Evolutionary conservation across 1,140 invertebrate genomes (phyloP), one percentile per base, ranked within the genome.

Genomic region (Sycobia sp.): DNA sequence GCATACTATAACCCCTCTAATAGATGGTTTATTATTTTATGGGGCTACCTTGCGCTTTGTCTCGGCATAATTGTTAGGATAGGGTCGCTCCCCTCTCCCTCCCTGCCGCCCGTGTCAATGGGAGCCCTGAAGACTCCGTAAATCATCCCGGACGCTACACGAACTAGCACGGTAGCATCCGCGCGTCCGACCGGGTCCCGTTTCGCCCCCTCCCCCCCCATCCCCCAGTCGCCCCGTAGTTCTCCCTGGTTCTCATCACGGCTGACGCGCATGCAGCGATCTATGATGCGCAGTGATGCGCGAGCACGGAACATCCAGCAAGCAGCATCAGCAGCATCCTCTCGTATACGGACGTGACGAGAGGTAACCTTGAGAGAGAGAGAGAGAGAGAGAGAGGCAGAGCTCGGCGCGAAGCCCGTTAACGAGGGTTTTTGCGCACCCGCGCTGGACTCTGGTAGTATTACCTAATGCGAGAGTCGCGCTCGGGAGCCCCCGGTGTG

Each of bases 1-100:
- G n/a, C n/a, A n/a, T n/a, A n/a, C n/a, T n/a, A n/a, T n/a, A n/a
- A n/a, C n/a, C 54, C 50, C 67, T 66, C 69, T 76, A 76, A 76
- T 77, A 71, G 73, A 67, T 27, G 72, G 72, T 77, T 77, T 77
- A 77, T 77, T 77, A 77, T 76, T 75, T 76, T 77, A 76, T 65
- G 72, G 49, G 32, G 50, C 71, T 75, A 72, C 75, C 70, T 71
- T 70, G 56, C 67, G 67, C 71, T 69, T 74, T 71, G 67, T 71
- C 61, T 66, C n/a, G n/a, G 61, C 47, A 67, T 69, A 64, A 69
- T 68, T 69, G 62, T 44, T 56, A 67, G 66, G 41, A 34, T n/a
- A n/a, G n/a, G n/a, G n/a, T n/a, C n/a, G n/a, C n/a, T n/a, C n/a
- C n/a, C n/a, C 29, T 11, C 29, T 4, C 29, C 29, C 5, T 7